A percentile compares a stretch with the other conserved stretches of the same genome.
phyloP scores from a whole-genome alignment of 1,140 invertebrate species.

The Lamellibrachia luymesi region DNA sequence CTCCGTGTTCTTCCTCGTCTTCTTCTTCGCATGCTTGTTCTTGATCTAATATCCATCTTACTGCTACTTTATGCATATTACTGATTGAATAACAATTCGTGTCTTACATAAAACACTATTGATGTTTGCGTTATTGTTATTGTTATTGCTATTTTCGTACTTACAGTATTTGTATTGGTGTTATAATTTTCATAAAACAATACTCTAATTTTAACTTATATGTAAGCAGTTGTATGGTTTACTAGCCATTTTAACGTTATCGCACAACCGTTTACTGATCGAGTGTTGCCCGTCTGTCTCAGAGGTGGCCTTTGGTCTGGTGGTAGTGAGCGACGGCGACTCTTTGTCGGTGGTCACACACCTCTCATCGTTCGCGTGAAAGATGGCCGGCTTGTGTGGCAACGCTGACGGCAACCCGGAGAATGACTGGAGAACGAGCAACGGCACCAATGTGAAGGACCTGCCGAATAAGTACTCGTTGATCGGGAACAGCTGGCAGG shows the following conservation, averaged over 20 bases:
- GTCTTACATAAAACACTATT: no score
- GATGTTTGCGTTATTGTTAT: no score
- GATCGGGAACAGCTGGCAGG: slow-evolving; percentile 18
- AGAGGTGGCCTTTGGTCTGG: not conserved
- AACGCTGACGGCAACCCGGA: slow-evolving; percentile 80
- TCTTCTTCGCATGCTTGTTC: no score
- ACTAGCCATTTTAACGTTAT: not conserved
- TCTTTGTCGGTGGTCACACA: not conserved
- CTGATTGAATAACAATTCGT: no score
- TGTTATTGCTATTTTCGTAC: no score
- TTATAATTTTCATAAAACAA: no score
- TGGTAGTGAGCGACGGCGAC: slow-evolving; percentile 10
- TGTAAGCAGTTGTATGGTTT: not conserved
- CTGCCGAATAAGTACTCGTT: not conserved
- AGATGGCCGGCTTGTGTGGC: slow-evolving; percentile 72
- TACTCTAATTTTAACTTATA: not conserved
- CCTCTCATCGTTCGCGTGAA: slow-evolving; percentile 60
- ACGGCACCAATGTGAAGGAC: not conserved
- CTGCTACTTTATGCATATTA: no score
- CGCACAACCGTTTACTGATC: not conserved
- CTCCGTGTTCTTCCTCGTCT: not conserved
- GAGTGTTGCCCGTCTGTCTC: not conserved
- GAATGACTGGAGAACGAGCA: slow-evolving; percentile 69
- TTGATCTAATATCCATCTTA: no score
- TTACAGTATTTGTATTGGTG: no score